These are phyloP conservation scores for Helarctos malayanus DNA, from an alignment of 2,797 vertebrate genomes.

Conservation along the genomic window DNA sequence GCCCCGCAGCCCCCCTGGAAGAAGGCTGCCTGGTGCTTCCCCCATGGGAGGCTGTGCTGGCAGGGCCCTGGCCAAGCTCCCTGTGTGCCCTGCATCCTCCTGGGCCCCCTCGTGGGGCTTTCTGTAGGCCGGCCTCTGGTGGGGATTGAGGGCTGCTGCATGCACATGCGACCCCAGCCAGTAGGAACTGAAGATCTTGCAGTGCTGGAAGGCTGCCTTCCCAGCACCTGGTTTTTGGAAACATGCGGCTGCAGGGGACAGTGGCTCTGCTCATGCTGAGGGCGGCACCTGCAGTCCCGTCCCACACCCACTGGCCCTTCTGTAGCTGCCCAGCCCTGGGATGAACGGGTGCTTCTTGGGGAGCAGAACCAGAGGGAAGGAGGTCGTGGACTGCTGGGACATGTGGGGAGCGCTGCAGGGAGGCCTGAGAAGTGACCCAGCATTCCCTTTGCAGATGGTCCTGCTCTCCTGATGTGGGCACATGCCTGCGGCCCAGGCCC, in stretches of 20 bases:
- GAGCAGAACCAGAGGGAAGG: background rate
- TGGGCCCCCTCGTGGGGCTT: background rate
- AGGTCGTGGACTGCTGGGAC: background rate
- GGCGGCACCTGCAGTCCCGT: background rate
- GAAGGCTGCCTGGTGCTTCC: fast-evolving
- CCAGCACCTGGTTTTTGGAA: background rate
- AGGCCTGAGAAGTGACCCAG: background rate
- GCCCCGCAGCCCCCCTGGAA: background rate
- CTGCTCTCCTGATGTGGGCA: background rate
- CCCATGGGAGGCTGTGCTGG: background rate
- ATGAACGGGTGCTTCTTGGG: background rate
- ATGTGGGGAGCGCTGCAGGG: too few relatives aligned
- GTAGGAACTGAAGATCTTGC: background rate
- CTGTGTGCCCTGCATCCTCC: fast-evolving
- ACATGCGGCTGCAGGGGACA: background rate
- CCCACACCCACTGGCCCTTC: background rate
- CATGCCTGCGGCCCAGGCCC: background rate
- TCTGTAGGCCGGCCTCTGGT: constrained; percentile 47
- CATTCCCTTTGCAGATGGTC: background rate
- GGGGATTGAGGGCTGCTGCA: background rate
- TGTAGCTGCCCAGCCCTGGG: background rate
- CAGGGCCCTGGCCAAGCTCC: background rate
- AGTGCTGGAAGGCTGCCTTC: background rate
- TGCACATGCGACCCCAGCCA: background rate
- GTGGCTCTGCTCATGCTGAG: background rate